phyloP scores from a whole-genome alignment of 2,113 vertebrate genomes.

The Zapus hudsonius region DNA sequence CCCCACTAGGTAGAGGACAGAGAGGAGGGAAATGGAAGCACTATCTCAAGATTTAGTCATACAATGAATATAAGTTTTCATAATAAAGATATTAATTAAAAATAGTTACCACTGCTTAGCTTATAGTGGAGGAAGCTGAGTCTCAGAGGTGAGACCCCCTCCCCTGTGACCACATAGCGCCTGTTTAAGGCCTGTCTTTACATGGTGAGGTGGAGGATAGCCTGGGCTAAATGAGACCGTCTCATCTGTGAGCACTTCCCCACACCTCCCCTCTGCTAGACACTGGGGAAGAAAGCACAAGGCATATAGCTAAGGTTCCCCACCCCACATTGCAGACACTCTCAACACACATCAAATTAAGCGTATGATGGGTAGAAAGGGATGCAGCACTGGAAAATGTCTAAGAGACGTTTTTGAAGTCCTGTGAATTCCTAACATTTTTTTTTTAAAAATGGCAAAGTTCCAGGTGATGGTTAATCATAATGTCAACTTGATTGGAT shows the following conservation, averaged over 20 bases:
- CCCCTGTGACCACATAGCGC: neutral
- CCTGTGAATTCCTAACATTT: neutral
- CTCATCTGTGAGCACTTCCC: neutral
- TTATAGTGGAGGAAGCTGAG: neutral
- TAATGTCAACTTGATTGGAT: no score
- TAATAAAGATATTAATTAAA: no score
- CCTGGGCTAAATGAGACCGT: neutral
- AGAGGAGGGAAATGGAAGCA: no score
- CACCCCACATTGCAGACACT: fast-evolving
- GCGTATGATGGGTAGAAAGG: neutral
- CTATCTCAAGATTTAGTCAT: no score
- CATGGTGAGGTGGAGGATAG: neutral
- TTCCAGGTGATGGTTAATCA: no score
- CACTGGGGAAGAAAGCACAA: neutral
- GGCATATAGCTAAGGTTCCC: no score
- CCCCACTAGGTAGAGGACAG: no score
- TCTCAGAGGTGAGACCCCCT: neutral
- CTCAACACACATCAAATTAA: neutral
- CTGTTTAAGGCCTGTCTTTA: neutral
- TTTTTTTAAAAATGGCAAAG: neutral
- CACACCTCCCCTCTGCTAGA: neutral
- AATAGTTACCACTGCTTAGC: neutral
- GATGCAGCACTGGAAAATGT: neutral
- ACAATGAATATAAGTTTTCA: no score
- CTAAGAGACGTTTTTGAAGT: neutral